These are phyloP conservation scores for Cotesia glomerata DNA, from an alignment of 1,140 invertebrate species.

Conservation along the genomic window DNA sequence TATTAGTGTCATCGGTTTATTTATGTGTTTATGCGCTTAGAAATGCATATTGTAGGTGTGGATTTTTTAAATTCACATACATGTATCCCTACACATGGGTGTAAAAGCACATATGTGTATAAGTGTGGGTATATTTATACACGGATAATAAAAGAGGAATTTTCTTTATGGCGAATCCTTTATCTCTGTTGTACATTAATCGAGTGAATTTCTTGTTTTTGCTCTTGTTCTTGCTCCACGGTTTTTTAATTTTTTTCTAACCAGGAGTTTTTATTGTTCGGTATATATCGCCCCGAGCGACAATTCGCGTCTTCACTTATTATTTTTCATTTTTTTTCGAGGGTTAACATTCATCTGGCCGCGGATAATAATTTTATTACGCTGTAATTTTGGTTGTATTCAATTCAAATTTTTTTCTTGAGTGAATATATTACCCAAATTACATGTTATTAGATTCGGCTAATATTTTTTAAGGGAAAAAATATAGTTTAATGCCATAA, in stretches of 20 bases:
- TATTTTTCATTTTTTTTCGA: not conserved
- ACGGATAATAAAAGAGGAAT: too few species aligned
- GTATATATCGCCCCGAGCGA: not conserved
- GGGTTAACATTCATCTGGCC: too few species aligned
- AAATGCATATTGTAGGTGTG: not conserved
- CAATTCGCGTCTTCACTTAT: constrained; percentile 7
- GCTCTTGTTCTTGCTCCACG: not conserved
- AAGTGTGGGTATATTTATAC: too few species aligned
- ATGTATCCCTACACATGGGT: not conserved
- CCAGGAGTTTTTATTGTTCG: not conserved
- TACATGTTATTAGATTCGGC: too few species aligned
- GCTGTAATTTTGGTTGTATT: too few species aligned
- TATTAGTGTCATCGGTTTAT: constrained; percentile 23
- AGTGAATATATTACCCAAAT: too few species aligned
- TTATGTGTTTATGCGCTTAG: constrained; percentile 17
- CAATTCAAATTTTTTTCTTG: too few species aligned
- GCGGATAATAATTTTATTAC: too few species aligned
- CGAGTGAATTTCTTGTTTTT: not conserved
- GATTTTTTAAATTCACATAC: not conserved
- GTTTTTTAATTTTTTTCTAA: not conserved
- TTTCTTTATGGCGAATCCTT: not conserved
- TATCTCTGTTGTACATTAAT: not conserved
- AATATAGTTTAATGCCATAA: too few species aligned
- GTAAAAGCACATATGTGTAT: too few species aligned
- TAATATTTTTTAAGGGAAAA: too few species aligned